phyloP scores from a whole-genome alignment of 1,140 invertebrate species.

The Drosophila eugracilis region DNA sequence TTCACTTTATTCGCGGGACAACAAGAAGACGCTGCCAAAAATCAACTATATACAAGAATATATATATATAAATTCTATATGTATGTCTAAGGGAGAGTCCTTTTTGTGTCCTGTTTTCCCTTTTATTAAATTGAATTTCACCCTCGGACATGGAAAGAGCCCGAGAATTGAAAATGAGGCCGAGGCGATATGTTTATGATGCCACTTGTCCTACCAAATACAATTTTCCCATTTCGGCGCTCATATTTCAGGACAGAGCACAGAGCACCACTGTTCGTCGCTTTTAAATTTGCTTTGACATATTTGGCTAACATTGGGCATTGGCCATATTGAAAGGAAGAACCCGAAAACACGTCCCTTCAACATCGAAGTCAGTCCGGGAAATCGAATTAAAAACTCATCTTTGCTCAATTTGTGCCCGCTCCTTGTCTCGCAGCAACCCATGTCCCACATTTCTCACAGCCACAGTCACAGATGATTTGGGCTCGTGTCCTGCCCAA shows the following conservation, averaged over 20 bases:
- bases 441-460: constrained; percentile 26
- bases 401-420: constrained; percentile 65
- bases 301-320: constrained; percentile 30
- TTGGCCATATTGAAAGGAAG: constrained; percentile 6
- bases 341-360: constrained; percentile 36
- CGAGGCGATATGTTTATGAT: constrained; percentile 53
- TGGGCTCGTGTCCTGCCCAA: constrained; percentile 47
- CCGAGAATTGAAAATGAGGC: constrained; percentile 47
- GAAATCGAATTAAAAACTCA: constrained; percentile 81
- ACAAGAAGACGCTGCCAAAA: constrained; percentile 57
- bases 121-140: constrained; percentile 72
- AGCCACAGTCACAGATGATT: constrained; percentile 37
- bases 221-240: constrained; percentile 54
- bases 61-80: constrained; percentile 9
- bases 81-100: constrained; percentile 9
- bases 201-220: constrained; percentile 70
- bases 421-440: constrained; percentile 20
- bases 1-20: constrained; percentile 52
- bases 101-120: constrained; percentile 47
- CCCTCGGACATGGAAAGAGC: constrained; percentile 48
- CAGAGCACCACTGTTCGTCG: too few species aligned
- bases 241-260: constrained; percentile 77
- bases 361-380: constrained; percentile 14
- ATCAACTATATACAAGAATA: constrained; percentile 4
- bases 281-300: constrained; percentile 70